A percentile compares a stretch with the other conserved stretches of the same genome.
phyloP scores from a whole-genome alignment of 2,888 invertebrate genomes.

The Oscheius sp. region DNA sequence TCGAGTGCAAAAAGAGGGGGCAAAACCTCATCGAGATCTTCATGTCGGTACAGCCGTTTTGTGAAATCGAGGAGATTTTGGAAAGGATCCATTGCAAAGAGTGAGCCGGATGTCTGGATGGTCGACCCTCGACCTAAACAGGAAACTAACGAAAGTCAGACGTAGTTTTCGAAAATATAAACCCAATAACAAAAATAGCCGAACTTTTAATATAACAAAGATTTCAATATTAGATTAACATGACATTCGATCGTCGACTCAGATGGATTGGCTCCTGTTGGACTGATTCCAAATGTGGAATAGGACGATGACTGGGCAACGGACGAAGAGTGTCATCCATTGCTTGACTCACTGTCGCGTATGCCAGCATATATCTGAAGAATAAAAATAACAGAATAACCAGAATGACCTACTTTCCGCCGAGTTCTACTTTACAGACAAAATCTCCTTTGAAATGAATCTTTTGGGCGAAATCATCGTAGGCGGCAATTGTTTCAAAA shows the following conservation, averaged over 20 bases:
- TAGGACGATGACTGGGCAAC: not conserved
- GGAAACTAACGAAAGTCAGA: not conserved
- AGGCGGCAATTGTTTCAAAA: conserved; percentile 60
- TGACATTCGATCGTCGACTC: too few relatives aligned
- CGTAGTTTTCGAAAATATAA: too few relatives aligned
- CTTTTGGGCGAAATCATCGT: conserved; percentile 61
- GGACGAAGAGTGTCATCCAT: not conserved
- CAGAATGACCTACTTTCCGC: conserved; percentile 37
- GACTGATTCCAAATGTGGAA: too few relatives aligned
- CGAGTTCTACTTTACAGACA: conserved; percentile 61
- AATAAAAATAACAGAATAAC: not conserved
- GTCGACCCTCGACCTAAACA: not conserved
- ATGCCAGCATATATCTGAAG: conserved; percentile 23
- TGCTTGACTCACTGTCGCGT: conserved; percentile 14
- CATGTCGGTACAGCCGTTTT: not conserved
- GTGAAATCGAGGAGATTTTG: conserved; percentile 27
- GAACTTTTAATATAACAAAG: too few relatives aligned
- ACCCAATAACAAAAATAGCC: too few relatives aligned
- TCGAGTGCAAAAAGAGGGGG: not conserved
- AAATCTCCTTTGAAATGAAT: conserved; percentile 60
- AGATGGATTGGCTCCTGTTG: too few relatives aligned
- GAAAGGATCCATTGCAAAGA: conserved; percentile 22
- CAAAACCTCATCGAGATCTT: conserved; percentile 6
- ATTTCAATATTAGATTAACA: too few relatives aligned
- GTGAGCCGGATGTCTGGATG: conserved; percentile 1